Evolutionary conservation across 2,113 vertebrate genomes (phyloP).

Genomic region (Cairina moschata): DNA sequence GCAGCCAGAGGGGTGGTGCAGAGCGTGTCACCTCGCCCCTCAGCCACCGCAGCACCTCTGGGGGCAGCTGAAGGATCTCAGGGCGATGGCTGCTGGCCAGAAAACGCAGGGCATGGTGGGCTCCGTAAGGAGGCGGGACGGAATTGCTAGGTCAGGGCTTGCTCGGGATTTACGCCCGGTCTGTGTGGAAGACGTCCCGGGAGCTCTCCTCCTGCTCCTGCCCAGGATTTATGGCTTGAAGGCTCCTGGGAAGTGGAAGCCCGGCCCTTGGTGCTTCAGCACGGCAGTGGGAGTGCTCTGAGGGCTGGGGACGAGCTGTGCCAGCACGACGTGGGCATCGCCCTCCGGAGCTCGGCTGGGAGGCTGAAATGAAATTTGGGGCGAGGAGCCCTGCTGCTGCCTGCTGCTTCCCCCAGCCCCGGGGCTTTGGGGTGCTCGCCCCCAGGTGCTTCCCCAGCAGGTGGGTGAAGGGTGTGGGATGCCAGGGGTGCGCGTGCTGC

Average conservation of each 20-base stretch:
- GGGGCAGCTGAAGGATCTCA: neutral
- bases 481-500: neutral
- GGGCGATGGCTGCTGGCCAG: accelerated
- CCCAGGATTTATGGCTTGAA: neutral
- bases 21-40: neutral
- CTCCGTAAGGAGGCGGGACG: neutral
- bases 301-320: neutral
- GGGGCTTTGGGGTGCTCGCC: neutral
- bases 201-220: neutral
- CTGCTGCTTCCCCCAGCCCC: neutral
- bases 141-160: neutral
- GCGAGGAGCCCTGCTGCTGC: neutral
- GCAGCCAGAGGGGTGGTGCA: neutral
- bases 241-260: neutral
- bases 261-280: neutral
- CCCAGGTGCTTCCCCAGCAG: neutral
- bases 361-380: neutral
- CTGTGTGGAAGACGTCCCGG: neutral
- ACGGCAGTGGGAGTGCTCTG: neutral
- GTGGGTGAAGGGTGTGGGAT: neutral
- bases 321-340: neutral
- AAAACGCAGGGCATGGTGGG: neutral
- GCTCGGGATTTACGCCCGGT: neutral
- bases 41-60: neutral
- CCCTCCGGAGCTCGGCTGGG: neutral